Evolutionary conservation across 92 coral and sea anemone species (phyloP).

Genomic region (Blastomussa wellsi): DNA sequence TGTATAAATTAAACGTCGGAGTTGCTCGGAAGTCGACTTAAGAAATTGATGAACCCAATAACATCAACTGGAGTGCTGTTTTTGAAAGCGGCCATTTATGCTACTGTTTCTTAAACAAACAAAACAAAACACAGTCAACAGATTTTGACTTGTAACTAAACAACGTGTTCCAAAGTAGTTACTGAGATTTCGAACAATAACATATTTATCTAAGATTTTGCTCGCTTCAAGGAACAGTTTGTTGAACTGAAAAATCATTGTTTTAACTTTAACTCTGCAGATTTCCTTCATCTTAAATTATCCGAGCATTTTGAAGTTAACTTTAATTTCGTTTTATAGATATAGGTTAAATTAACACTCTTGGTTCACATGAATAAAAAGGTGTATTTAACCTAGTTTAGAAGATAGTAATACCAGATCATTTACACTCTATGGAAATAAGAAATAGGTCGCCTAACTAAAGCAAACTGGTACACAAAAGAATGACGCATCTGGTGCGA

Average conservation of each 20-base stretch:
- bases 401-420: background rate
- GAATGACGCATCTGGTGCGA: background rate
- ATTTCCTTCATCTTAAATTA: background rate
- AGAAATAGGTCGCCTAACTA: background rate
- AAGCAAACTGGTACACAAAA: background rate
- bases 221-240: conserved; percentile 17
- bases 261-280: background rate
- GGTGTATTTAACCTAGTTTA: background rate
- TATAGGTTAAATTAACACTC: background rate
- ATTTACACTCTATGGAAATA: background rate
- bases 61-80: background rate
- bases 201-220: background rate
- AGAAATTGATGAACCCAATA: background rate
- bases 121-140: conserved; percentile 9
- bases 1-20: too few relatives aligned
- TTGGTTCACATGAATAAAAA: background rate
- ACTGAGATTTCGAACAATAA: conserved; percentile 8
- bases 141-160: conserved; percentile 22
- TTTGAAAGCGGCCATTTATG: conserved; percentile 10
- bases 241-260: background rate
- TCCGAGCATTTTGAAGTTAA: background rate
- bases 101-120: conserved; percentile 10
- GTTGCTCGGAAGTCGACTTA: background rate
- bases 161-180: conserved; percentile 26
- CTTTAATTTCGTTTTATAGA: background rate